Evolutionary conservation across 2,113 vertebrate species (phyloP), one percentile per base, ranked within the genome.

Genomic region (Agapornis roseicollis): DNA sequence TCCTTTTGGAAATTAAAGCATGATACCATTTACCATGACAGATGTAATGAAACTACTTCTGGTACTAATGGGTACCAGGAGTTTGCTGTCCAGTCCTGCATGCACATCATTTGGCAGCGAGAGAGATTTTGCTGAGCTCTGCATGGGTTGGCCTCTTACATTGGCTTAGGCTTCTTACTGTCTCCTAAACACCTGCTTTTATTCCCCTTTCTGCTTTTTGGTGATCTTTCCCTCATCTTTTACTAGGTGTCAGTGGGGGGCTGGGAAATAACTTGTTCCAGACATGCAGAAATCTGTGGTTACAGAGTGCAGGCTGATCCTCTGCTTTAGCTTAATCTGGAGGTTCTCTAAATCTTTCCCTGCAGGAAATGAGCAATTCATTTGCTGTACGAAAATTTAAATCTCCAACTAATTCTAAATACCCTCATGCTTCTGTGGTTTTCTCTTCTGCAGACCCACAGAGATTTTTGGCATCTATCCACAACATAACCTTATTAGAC

Each of bases 311-410:
- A 89, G 60, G 33, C 74, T 95, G 94, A 94, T 95, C 68, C 78
- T 64, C 68, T 92, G 50, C 65, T 97, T 97, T 92, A 96, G 65
- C 56, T 95, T 94, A 94, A 96, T 94, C 91, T 5, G 0, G 68
- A 93, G 35, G 24, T 80, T 91, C 71, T 85, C 69, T 89, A 94
- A 95, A 86, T 96, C 68, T 94, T 83, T 80, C 66, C 58, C 71
- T 92, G 64, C 33, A 70, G 42, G 41, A 87, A 88, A 76, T 0
- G 11, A 89, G 33, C 3, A 0, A 64, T 77, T 86, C 14, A 93
- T 94, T 86, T 86, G 12, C 52, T 93, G 65, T 83, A 63, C 49
- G 93, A 89, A 92, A 93, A 72, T 60, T 13, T 25, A 47, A 80
- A 18, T 61, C n/a, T 88, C 61, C 53, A 76, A 35, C 63, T 93